Conservation (phyloP, 2,113 vertebrate genomes). For the Herpailurus yagouaroundi region DNA sequence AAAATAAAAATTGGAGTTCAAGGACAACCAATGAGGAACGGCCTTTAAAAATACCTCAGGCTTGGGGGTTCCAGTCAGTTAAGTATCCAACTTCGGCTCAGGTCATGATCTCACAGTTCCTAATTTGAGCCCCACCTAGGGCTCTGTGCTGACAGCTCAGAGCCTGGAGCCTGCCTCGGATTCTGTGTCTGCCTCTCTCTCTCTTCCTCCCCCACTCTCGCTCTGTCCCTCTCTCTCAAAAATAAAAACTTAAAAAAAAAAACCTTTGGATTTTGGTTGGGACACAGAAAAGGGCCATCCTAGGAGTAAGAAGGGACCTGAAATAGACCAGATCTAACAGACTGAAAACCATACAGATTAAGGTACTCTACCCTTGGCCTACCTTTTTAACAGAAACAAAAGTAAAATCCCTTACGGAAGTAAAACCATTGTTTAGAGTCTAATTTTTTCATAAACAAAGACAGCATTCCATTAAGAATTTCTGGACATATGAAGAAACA, state of each 20-base stretch:
- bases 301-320: not conserved
- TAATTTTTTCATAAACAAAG: not conserved
- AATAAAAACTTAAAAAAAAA: not conserved
- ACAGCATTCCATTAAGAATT: not conserved
- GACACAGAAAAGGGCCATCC: not conserved
- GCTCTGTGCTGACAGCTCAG: not conserved
- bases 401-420: slow-evolving; percentile 4
- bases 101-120: not conserved
- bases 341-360: not conserved
- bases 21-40: not conserved
- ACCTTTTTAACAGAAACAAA: not conserved
- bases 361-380: not conserved
- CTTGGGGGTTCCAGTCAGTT: not conserved
- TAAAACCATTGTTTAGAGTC: not conserved
- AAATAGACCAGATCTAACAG: not conserved
- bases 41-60: not conserved
- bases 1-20: slow-evolving; percentile 31
- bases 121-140: not conserved
- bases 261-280: not conserved
- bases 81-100: not conserved
- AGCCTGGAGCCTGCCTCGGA: not conserved
- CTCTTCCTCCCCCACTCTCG: not conserved
- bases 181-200: not conserved
- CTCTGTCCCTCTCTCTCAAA: not conserved
- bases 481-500: not conserved